Base-by-base conservation (phyloP, 2,888 invertebrate genomes). In the Ornithoptera priamus region DNA sequence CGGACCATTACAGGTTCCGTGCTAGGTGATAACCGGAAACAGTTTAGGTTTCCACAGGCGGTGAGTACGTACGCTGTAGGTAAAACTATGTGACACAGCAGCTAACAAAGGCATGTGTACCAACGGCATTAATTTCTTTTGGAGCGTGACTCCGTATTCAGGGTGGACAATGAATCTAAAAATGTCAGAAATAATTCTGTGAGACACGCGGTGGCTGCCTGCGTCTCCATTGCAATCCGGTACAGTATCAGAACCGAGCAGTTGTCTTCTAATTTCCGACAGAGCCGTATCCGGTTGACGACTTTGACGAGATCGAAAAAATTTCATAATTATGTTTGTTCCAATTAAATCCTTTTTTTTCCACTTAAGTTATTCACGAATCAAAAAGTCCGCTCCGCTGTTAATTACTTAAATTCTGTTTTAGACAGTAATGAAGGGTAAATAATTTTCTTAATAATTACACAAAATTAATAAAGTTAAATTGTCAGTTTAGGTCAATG, bases 151-250 rank as follows among this genome's bases (percentile, higher is more conserved):
- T 71, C 70, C 80, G 85, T 85, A 83, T 88, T 87, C 85, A 86
- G 79, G 75, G 81, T 78, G 88, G 85, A 92, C 90, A 92, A 92
- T 92, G 85, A 88, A 81, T 86, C 86, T 91, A 88, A 91, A 90
- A 90, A 90, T 89, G 89, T 81, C 86, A 87, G 89, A 87, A 88
- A 91, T 90, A 86, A 90, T 90, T 91, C 89, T 90, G 88, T 87
- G 92, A 92, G 92, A 90, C 90, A 88, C 87, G 86, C 85, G 81
- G 84, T 72, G 75, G 73, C 72, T 69, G 70, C 66, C 72, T 72
- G 68, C 71, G 77, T 71, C 22, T 84, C 84, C 89, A 85, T 78
- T 83, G 71, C 65, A 72, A 70, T 67, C 72, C 79, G 78, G 72
- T 68, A 81, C 79, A 79, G 72, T 24, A 46, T 46, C 53, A n/a